Base-by-base conservation (phyloP, 2,113 vertebrate species). In the Neodontobutis hainanensis region DNA sequence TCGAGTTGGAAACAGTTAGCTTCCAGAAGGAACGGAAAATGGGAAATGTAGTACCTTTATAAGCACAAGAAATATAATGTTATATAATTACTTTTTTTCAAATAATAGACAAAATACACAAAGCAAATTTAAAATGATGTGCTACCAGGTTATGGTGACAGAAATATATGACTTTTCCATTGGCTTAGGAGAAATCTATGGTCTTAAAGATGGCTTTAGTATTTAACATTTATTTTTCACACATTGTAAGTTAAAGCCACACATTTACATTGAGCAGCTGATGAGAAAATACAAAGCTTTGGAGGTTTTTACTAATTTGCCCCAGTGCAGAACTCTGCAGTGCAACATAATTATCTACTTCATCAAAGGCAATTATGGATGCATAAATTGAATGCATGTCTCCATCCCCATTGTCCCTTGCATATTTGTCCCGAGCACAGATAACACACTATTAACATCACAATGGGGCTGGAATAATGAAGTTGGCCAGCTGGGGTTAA, bases 401-500 rank as follows among this genome's bases (percentile, higher is more conserved):
- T 73, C 81, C 80, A 75, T 72, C 78, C 84, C 83, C 75, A 85
- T 90, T 90, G 88, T 90, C 83, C 88, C 68, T 11, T 40, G 81
- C 82, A 81, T 86, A 87, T 88, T 92, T 87, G 85, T 89, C 87
- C 82, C 73, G 52, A 60, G 74, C 86, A 72, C 82, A 85, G 88
- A 91, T 90, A 92, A 85, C 85, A 75, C 73, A 51, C 65, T 77
- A 91, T 92, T 92, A 88, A 57, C 91, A 91, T 91, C 45, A 91
- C 82, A 92, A 92, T 88, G 66, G 86, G 71, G 68, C 49, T 62
- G 56, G 78, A 87, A 90, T 87, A 91, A 91, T 87, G 73, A 87
- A 82, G 77, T 70, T 76, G 79, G 68, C 83, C 87, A 88, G 83
- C 85, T 85, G 85, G 81, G 85, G 87, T 81, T 82, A 84, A 81